Conservation (phyloP, 92 coral and sea anemone genomes). For the Heliopora coerulea region DNA sequence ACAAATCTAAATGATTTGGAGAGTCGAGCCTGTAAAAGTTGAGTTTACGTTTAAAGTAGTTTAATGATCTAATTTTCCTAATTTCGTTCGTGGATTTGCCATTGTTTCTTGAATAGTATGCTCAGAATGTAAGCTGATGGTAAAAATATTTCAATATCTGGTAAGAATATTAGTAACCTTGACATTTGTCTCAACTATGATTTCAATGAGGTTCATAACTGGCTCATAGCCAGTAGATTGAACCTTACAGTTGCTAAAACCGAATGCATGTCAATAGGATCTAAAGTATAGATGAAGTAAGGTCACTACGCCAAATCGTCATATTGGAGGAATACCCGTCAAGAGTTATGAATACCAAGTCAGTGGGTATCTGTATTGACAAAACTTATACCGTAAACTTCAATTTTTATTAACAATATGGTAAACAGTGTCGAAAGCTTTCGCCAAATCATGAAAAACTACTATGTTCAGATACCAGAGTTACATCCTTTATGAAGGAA, state of each 20-base stretch:
- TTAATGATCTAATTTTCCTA: conserved; percentile 5
- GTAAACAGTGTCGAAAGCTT: no score
- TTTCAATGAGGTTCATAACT: background rate
- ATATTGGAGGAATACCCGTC: background rate
- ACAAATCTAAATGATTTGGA: no score
- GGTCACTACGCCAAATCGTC: background rate
- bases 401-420: no score
- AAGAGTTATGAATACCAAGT: conserved; percentile 3
- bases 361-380: background rate
- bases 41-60: no score
- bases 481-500: no score
- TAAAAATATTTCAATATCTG: background rate
- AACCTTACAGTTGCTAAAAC: background rate
- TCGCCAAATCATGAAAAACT: no score
- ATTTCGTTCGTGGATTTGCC: conserved; percentile 1
- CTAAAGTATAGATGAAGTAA: background rate
- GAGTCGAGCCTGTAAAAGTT: no score
- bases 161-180: background rate
- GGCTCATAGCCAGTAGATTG: background rate
- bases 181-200: conserved; percentile 1
- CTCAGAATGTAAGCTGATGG: conserved; percentile 19
- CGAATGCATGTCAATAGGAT: conserved; percentile 37
- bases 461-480: no score
- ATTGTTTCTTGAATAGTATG: no score
- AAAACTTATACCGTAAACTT: conserved; percentile 5